Conservation (phyloP, 2,797 vertebrate genomes). For the Alexandromys oeconomus region DNA sequence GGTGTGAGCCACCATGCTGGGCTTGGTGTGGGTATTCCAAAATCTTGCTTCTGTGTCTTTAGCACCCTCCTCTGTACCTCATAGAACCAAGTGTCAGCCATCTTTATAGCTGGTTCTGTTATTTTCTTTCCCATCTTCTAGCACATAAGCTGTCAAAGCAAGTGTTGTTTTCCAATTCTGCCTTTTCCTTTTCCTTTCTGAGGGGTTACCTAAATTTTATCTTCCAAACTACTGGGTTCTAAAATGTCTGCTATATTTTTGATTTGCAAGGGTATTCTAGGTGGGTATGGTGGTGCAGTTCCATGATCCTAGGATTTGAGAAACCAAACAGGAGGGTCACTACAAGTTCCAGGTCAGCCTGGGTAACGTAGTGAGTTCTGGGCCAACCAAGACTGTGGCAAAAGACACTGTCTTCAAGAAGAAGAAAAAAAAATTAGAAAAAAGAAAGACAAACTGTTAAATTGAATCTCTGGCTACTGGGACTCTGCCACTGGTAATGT, state of each 20-base stretch:
- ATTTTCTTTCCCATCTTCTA: conserved; percentile 36
- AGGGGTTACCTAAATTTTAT: conserved; percentile 28
- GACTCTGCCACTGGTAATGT: too few species aligned
- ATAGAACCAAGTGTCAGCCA: background rate
- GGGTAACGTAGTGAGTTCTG: background rate
- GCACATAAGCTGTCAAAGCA: background rate
- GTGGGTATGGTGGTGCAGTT: background rate
- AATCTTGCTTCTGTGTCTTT: conserved; percentile 20
- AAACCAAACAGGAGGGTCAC: background rate
- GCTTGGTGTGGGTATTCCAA: background rate
- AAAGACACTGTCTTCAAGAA: background rate
- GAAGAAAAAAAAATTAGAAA: background rate
- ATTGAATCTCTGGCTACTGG: too few species aligned
- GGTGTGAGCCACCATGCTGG: background rate
- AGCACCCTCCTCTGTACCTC: background rate
- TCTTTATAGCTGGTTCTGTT: background rate
- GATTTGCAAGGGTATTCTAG: conserved; percentile 38
- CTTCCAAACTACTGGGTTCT: conserved; percentile 14
- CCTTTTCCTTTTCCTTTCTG: conserved; percentile 35
- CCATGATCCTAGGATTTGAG: background rate
- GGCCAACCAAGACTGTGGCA: background rate
- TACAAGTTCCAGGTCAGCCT: background rate
- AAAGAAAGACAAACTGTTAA: background rate
- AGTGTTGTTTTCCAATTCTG: conserved; percentile 15
- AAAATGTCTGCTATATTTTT: conserved; percentile 44